These are phyloP conservation scores for Ptychobarbus kaznakovi DNA, from an alignment of 2,797 vertebrate genomes.

Conservation along the genomic window DNA sequence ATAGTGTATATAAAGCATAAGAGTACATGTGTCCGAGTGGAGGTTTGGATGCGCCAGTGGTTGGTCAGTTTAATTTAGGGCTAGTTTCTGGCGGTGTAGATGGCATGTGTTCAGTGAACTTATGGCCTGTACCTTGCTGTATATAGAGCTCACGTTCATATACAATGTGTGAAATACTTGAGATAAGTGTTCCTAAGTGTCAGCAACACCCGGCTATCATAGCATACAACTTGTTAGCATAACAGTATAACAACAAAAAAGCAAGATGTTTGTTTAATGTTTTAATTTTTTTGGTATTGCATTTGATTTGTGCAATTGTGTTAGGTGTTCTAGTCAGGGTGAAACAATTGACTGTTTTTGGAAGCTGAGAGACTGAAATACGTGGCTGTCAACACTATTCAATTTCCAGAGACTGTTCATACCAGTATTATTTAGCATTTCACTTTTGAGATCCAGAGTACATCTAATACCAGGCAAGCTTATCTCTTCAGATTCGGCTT, in stretches of 20 bases:
- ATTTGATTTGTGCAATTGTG: not conserved
- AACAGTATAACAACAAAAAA: not conserved
- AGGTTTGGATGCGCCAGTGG: not conserved
- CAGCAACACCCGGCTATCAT: not conserved
- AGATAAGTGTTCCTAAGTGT: not conserved
- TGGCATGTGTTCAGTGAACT: not conserved
- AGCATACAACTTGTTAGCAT: not conserved
- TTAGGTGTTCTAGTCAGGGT: not conserved
- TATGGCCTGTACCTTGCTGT: constrained; percentile 7
- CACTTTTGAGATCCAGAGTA: constrained; percentile 31
- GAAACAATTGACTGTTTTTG: not conserved
- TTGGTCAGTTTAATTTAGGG: constrained; percentile 23
- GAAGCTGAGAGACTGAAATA: not conserved
- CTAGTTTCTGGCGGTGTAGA: not conserved
- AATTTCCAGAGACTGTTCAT: not conserved
- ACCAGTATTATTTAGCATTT: constrained; percentile 29
- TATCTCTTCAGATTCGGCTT: not conserved
- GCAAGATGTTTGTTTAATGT: not conserved
- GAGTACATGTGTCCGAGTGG: not conserved
- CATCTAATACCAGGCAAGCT: constrained; percentile 48
- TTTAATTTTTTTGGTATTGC: not conserved
- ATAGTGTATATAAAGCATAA: not conserved
- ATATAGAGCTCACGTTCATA: constrained; percentile 29
- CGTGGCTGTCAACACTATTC: constrained; percentile 3
- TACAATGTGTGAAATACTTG: constrained; percentile 12